Base-by-base conservation (phyloP, 1,140 invertebrate genomes). In the Cataglyphis hispanica region DNA sequence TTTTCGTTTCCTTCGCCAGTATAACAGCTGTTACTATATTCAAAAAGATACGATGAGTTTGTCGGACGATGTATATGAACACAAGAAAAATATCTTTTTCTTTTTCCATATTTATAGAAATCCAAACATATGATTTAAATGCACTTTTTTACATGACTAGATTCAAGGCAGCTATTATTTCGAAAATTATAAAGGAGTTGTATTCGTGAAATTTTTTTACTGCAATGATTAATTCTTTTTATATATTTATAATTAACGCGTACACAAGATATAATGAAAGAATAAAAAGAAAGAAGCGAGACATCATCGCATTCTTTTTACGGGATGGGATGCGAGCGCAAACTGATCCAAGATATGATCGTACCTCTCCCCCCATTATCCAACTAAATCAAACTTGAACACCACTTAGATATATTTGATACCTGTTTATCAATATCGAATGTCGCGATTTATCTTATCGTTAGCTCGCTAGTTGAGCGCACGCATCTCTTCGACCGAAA, bases 231-330 rank as follows among this genome's bases (percentile, higher is more conserved):
- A 76, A 83, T 87, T 60, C 69, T 87, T 88, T 88, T 89, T 89
- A 89, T 89, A 89, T 56, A 50, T 89, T 89, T 89, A 89, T 89
- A 89, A 27, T 6, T 50, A 7, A 63, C 43, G 56, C 37, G 43
- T 60, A 37, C 4, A 25, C 19, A 27, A 37, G 31, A 50, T 1
- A 25, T 25, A 56, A 53, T 70, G 7, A n/a, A 75, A 63, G 5
- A 13, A 78, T 11, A 19, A 10, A 22, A 31, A 34, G 4, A n/a
- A 34, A 10, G 8, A 40, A 4, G 2, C 58, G 5, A 50, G 16
- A 2, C 1, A n/a, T 61, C 25, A 19, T 69, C 13, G 56, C 25
- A 31, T 77, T 77, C n/a, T 46, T 64, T 19, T 19, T 34, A n/a
- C 8, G 5, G 34, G 1, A 56, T 22, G 19, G 19, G 50, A 46